These are phyloP conservation scores for Archilochus colubris DNA, from an alignment of 2,113 vertebrate species.

Conservation along the genomic window DNA sequence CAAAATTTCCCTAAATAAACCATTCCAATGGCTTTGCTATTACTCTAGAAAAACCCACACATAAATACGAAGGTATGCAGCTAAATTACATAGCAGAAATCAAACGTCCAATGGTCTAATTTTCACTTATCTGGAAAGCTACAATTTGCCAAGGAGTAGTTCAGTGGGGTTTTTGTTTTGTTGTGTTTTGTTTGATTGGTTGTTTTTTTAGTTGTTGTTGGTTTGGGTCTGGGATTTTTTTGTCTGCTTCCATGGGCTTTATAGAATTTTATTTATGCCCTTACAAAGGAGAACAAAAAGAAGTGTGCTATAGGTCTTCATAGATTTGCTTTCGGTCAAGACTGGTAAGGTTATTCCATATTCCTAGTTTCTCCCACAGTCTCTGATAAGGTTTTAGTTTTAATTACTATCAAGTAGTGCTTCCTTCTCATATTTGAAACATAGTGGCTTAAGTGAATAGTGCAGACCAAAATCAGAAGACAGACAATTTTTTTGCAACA, in stretches of 20 bases:
- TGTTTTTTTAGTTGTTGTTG: no score
- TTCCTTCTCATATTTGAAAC: slow-evolving; percentile 35
- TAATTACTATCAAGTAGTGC: slow-evolving; percentile 39
- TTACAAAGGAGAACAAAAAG: neutral
- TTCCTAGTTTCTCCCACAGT: slow-evolving; percentile 35
- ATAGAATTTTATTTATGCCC: neutral
- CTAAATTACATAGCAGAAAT: slow-evolving; percentile 25
- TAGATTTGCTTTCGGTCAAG: neutral
- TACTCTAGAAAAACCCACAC: neutral
- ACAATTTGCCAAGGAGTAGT: neutral
- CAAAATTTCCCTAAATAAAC: slow-evolving; percentile 25
- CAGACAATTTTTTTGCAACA: neutral
- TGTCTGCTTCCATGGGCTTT: neutral
- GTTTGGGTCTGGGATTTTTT: neutral
- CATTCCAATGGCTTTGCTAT: slow-evolving; percentile 6
- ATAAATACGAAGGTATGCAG: neutral
- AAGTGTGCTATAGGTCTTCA: neutral
- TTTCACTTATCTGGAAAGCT: slow-evolving; percentile 38
- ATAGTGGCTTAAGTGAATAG: neutral
- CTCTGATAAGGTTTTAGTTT: slow-evolving; percentile 46
- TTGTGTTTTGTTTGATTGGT: no score
- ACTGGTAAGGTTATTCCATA: neutral
- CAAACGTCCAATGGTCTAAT: slow-evolving; percentile 42
- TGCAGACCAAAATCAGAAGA: neutral
- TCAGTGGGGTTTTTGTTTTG: neutral